phyloP scores from a whole-genome alignment of 2,113 vertebrate genomes.

The Heptranchias perlo region DNA sequence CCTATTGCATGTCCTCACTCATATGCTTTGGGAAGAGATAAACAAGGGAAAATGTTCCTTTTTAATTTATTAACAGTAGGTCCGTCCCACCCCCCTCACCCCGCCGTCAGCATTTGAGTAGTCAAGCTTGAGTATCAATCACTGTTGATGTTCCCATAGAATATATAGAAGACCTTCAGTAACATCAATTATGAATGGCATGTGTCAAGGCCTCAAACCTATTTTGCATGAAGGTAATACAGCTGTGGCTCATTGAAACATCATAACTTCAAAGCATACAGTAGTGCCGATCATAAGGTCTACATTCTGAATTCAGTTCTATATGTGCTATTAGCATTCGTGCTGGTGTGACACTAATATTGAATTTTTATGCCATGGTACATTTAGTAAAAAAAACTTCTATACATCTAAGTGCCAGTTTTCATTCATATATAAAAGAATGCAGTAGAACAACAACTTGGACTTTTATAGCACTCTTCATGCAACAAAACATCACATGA shows the following conservation, averaged over 20 bases:
- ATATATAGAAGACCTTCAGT: background rate
- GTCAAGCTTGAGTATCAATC: background rate
- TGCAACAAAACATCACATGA: background rate
- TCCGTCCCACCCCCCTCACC: background rate
- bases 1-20: background rate
- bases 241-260: background rate
- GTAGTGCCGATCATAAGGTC: background rate
- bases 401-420: background rate
- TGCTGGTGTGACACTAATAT: background rate
- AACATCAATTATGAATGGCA: conserved; percentile 9
- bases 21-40: background rate
- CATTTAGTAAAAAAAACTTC: background rate
- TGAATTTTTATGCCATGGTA: background rate
- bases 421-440: background rate
- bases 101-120: background rate
- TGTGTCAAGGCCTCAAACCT: conserved; percentile 13
- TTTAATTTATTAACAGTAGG: background rate
- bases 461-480: background rate
- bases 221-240: conserved; percentile 29
- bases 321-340: background rate
- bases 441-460: background rate
- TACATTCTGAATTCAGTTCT: conserved; percentile 5
- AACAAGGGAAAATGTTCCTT: background rate
- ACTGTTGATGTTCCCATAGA: background rate
- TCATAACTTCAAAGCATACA: background rate